These are phyloP conservation scores for Anomalospiza imberbis DNA, from an alignment of 2,797 vertebrate species.

Conservation along the genomic window DNA sequence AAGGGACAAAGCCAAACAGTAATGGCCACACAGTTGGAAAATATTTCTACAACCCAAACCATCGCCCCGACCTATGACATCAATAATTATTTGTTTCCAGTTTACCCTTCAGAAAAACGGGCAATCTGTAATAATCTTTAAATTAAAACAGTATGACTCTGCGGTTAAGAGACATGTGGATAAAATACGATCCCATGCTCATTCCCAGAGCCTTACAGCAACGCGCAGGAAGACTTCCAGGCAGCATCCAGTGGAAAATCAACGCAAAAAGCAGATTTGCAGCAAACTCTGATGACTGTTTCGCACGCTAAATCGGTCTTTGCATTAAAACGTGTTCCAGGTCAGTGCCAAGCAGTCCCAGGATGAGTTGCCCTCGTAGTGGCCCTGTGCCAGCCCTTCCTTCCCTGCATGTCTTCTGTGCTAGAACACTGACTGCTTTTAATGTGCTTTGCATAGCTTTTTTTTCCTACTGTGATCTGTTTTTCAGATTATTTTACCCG, in stretches of 20 bases:
- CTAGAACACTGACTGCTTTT: background rate
- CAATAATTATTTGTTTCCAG: background rate
- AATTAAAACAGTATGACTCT: background rate
- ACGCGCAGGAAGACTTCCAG: background rate
- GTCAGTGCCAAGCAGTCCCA: background rate
- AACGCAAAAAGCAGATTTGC: background rate
- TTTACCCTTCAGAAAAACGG: background rate
- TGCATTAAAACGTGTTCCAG: background rate
- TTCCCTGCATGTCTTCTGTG: background rate
- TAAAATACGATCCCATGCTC: background rate
- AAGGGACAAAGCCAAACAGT: background rate
- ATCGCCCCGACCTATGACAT: background rate
- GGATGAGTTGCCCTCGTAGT: rapidly evolving
- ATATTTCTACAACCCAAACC: background rate
- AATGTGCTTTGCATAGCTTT: background rate
- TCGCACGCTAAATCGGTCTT: background rate
- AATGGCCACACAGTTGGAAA: background rate
- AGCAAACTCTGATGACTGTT: background rate
- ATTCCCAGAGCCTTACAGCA: background rate
- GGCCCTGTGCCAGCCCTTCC: background rate
- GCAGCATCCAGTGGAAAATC: background rate
- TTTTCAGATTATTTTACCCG: background rate
- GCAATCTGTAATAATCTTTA: background rate
- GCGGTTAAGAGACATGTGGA: background rate
- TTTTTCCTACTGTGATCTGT: background rate